Evolutionary conservation across 2,797 vertebrate genomes (phyloP).

Genomic region (Myoxocephalus aenaeus): DNA sequence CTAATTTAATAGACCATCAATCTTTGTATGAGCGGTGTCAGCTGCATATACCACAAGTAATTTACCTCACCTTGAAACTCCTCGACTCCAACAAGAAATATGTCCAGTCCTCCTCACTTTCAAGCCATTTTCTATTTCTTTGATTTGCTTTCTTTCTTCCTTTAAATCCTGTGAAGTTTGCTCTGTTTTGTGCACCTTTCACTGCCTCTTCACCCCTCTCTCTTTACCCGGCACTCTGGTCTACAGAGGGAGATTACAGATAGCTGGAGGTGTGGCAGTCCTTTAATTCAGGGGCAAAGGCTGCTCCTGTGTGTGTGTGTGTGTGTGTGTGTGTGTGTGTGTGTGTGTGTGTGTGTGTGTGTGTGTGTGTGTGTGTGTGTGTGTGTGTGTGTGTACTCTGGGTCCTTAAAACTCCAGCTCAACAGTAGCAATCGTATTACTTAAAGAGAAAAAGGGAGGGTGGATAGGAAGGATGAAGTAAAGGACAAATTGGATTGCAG

Average conservation of each 20-base stretch:
- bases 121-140: conserved; percentile 56
- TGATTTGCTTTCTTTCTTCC: conserved; percentile 25
- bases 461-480: conserved; percentile 53
- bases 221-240: conserved; percentile 45
- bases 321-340: conserved; percentile 26
- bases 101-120: conserved; percentile 48
- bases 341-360: conserved; percentile 29
- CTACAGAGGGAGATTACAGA: conserved; percentile 67
- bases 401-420: conserved; percentile 61
- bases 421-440: conserved; percentile 77
- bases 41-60: conserved; percentile 46
- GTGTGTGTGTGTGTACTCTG: conserved; percentile 21
- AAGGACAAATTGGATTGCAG: conserved; percentile 72
- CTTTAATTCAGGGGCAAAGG: conserved; percentile 64
- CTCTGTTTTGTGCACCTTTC: conserved; percentile 55
- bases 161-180: conserved; percentile 50
- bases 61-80: conserved; percentile 74
- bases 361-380: conserved; percentile 14
- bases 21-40: conserved; percentile 37
- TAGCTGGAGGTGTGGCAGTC: conserved; percentile 65
- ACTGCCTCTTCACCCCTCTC: conserved; percentile 44
- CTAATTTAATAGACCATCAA: conserved; percentile 58
- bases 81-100: conserved; percentile 52
- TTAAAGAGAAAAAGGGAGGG: conserved; percentile 54
- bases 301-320: conserved; percentile 31